Base-by-base conservation (phyloP, 2,888 invertebrate genomes). In the Cartodere bifasciata region DNA sequence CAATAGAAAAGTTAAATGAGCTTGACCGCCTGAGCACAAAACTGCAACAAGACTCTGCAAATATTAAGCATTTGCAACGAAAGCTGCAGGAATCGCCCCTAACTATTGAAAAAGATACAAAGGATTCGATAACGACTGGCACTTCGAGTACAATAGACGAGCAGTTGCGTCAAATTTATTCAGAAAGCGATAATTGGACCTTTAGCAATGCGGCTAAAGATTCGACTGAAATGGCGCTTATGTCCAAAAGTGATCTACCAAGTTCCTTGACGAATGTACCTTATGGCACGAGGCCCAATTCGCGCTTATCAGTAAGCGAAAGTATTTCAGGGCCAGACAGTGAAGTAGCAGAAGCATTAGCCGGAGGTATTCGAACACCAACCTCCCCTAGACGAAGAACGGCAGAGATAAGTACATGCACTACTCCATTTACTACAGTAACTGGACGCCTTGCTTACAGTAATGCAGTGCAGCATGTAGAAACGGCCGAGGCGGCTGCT, bases 1-100 rank as follows among this genome's bases (percentile, higher is more conserved):
- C 81, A 33, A 72, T 82, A 55, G 79, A 79, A 58, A 81, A 81
- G 63, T 65, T 81, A 53, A 76, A 79, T 50, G 80, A 81, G 63
- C 67, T 82, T 58, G 82, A 82, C 66, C 70, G 77, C 56, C 57
- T 82, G 49, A 79, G 79, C 54, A 73, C 67, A 42, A 80, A 81
- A 62, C 66, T 82, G 52, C 77, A 80, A 47, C 77, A 79, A 61
- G 82, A 82, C 63, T 79, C 81, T 35, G 72, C 76, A 56, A 79
- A 79, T 58, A 66, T 81, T 47, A 77, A 78, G 61, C 78, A 81
- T 55, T 64, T 82, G 42, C 76, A 79, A 59, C 69, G 72, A 47
- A 70, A 75, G 56, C 62, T 80, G 41, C 63, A 76, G 50, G 77
- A 75, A 53, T 74, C 76, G 9, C 75, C 76, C 36, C 67, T 68